phyloP scores from a whole-genome alignment of 1,140 invertebrate species.

The Nephotettix cincticeps region DNA sequence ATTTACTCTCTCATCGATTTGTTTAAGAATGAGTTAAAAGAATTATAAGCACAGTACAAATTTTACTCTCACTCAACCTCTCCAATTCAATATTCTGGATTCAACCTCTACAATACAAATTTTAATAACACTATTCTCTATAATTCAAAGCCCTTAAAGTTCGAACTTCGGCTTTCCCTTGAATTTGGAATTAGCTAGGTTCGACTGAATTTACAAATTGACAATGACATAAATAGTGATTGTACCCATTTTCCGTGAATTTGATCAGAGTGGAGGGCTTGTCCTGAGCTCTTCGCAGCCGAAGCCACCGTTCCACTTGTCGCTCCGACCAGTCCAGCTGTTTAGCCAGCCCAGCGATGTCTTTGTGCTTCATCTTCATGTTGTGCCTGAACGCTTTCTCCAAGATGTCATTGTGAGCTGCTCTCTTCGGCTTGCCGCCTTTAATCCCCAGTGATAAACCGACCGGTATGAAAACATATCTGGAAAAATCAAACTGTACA shows the following conservation, averaged over 20 bases:
- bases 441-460: slow-evolving; percentile 76
- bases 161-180: too few species aligned
- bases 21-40: too few species aligned
- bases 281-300: slow-evolving; percentile 75
- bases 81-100: too few species aligned
- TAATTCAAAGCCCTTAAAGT: too few species aligned
- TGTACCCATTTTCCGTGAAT: slow-evolving; percentile 82
- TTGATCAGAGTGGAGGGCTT: slow-evolving; percentile 88
- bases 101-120: too few species aligned
- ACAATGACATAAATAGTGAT: not conserved
- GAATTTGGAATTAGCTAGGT: too few species aligned
- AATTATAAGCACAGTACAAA: too few species aligned
- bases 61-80: too few species aligned
- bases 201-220: too few species aligned
- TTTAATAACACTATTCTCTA: too few species aligned
- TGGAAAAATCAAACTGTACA: slow-evolving; percentile 53
- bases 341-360: slow-evolving; percentile 76
- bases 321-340: slow-evolving; percentile 85
- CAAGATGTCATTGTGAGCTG: slow-evolving; percentile 64
- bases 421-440: slow-evolving; percentile 71
- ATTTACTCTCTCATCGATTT: too few species aligned
- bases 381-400: slow-evolving; percentile 68
- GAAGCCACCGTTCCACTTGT: slow-evolving; percentile 88
- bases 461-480: slow-evolving; percentile 74
- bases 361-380: slow-evolving; percentile 70